Evolutionary conservation across 2,888 invertebrate species (phyloP).

Genomic region (Dorcus parallelipipedus): DNA sequence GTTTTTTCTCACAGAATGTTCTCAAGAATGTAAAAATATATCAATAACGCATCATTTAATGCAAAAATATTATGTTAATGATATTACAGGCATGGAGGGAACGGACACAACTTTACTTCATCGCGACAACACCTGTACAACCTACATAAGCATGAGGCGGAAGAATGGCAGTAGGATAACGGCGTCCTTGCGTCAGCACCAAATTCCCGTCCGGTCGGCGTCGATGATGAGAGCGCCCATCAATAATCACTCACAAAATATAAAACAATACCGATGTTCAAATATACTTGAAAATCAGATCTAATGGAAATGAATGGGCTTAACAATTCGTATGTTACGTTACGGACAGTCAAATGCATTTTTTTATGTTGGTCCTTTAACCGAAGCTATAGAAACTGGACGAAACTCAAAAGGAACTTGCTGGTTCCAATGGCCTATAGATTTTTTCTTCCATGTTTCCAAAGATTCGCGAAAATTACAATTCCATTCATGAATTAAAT

Average conservation of each 20-base stretch:
- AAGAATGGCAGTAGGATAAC: constrained; percentile 38
- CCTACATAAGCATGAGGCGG: constrained; percentile 58
- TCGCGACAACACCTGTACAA: constrained; percentile 62
- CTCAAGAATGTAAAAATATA: no score
- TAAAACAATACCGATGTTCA: constrained; percentile 9
- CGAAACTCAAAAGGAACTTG: no score
- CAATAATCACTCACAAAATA: constrained; percentile 10
- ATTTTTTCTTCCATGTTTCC: no score
- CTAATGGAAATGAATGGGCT: constrained; percentile 1
- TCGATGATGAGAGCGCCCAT: constrained; percentile 33
- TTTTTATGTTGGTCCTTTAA: no score
- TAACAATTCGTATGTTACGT: no score
- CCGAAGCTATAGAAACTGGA: no score
- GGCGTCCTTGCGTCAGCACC: constrained; percentile 28
- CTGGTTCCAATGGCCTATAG: no score
- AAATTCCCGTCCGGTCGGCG: constrained; percentile 38
- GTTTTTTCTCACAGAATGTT: no score
- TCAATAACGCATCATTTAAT: no score
- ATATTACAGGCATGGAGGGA: constrained; percentile 46
- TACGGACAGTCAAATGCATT: no score
- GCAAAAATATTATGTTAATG: background rate
- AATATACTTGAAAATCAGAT: constrained; percentile 15
- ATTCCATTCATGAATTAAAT: no score
- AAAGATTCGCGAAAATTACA: no score
- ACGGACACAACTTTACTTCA: constrained; percentile 57